A percentile compares a stretch with the other conserved stretches of the same genome.
Evolutionary conservation across 1,140 invertebrate species (phyloP).

Genomic region (Thalassaphorura encarpata): DNA sequence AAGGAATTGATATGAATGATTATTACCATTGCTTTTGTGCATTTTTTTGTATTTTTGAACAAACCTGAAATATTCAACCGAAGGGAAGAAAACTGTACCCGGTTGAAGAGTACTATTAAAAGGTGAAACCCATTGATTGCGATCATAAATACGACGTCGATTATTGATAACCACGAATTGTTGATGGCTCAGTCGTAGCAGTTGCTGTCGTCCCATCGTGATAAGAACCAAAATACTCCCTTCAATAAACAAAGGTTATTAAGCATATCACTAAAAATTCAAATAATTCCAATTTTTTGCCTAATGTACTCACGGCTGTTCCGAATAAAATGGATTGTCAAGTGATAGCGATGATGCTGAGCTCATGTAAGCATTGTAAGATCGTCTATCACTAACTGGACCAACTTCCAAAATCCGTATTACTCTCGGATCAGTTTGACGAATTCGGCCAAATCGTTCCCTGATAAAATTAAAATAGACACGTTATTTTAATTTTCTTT

Average conservation of each 20-base stretch:
- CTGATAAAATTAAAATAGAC: too few species aligned
- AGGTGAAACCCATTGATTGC: slow-evolving; percentile 59
- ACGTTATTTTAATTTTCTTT: too few species aligned
- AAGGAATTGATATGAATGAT: too few species aligned
- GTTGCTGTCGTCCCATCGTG: background rate
- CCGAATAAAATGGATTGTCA: background rate
- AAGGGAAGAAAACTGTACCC: slow-evolving; percentile 33
- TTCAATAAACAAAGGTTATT: background rate
- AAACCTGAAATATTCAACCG: slow-evolving; percentile 18
- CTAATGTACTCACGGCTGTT: background rate
- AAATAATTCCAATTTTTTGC: background rate
- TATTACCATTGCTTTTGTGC: too few species aligned
- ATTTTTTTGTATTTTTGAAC: too few species aligned
- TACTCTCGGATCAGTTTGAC: background rate
- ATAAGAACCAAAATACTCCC: slow-evolving; percentile 14
- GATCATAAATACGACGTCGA: slow-evolving; percentile 56
- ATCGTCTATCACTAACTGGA: background rate
- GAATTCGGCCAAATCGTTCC: background rate
- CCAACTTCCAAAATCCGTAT: background rate
- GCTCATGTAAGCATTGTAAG: background rate
- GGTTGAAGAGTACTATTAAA: slow-evolving; percentile 51
- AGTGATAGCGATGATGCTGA: background rate
- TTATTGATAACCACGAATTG: slow-evolving; percentile 10
- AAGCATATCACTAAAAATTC: too few species aligned
- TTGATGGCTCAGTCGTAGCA: background rate